Percentiles rank a stretch among this genome's conserved stretches.
These are phyloP conservation scores for Agonopterix heracliana DNA, from an alignment of 2,888 invertebrate genomes.

Conservation along the genomic window DNA sequence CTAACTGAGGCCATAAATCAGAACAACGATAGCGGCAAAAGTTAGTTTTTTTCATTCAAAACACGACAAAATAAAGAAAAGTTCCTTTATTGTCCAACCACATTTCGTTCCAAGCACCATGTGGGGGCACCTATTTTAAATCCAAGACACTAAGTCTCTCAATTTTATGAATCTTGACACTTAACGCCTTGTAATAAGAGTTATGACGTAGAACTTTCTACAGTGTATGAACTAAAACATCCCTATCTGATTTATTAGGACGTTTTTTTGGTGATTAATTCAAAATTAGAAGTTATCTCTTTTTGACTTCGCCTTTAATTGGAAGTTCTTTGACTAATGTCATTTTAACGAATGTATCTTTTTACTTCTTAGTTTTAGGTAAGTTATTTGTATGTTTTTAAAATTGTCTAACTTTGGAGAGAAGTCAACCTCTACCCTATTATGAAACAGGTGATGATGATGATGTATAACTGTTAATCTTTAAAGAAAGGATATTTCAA, in stretches of 20 bases:
- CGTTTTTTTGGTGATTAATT: slow-evolving; percentile 13
- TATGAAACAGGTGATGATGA: no score
- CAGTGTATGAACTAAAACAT: no score
- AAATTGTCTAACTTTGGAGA: no score
- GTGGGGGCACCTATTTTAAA: slow-evolving; percentile 2
- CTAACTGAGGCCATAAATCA: slow-evolving; percentile 4
- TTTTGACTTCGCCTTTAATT: slow-evolving; percentile 3
- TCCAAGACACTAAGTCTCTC: no score
- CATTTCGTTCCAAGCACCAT: not conserved
- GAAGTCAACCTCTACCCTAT: no score
- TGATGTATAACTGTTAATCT: no score
- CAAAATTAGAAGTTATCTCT: slow-evolving; percentile 9
- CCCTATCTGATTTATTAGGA: slow-evolving; percentile 10
- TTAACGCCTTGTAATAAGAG: no score
- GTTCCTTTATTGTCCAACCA: slow-evolving; percentile 7
- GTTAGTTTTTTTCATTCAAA: not conserved
- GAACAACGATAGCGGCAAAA: slow-evolving; percentile 2
- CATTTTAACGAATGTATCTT: slow-evolving; percentile 4
- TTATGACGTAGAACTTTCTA: no score
- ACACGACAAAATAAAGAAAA: slow-evolving; percentile 1
- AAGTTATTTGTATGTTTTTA: no score
- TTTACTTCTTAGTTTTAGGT: not conserved
- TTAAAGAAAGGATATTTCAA: no score
- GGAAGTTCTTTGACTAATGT: slow-evolving; percentile 5
- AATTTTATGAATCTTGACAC: no score